Evolutionary conservation across 1,140 invertebrate genomes (phyloP).

Genomic region (Sweltsa coloradensis): DNA sequence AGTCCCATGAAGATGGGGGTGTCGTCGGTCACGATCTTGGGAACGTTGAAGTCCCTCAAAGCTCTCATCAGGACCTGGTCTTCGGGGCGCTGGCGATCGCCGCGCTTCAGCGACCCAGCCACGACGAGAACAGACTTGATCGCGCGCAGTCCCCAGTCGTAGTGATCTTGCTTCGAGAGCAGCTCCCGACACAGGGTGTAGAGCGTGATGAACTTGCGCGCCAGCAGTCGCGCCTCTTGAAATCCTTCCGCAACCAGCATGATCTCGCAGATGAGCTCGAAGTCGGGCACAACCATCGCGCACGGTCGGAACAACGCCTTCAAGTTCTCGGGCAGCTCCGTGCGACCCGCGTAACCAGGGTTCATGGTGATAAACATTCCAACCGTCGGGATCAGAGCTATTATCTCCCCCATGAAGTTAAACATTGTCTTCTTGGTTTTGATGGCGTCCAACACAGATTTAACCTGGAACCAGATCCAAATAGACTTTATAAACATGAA

Average conservation of each 20-base stretch:
- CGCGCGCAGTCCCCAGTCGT: conserved; percentile 86
- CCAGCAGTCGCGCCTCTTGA: conserved; percentile 69
- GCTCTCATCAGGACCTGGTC: conserved; percentile 75
- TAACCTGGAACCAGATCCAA: no score
- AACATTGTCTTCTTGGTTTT: conserved; percentile 66
- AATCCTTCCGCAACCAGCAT: conserved; percentile 91
- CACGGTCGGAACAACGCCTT: conserved; percentile 69
- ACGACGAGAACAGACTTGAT: conserved; percentile 89
- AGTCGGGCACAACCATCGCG: conserved; percentile 90
- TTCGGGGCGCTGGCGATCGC: conserved; percentile 53
- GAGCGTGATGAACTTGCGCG: conserved; percentile 84
- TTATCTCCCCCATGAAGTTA: conserved; percentile 72
- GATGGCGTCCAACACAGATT: conserved; percentile 72
- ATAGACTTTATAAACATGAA: no score
- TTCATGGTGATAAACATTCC: conserved; percentile 95
- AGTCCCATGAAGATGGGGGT: conserved; percentile 83
- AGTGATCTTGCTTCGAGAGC: conserved; percentile 87
- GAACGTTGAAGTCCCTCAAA: conserved; percentile 83
- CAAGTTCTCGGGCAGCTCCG: conserved; percentile 74
- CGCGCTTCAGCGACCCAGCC: conserved; percentile 66
- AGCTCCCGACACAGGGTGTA: conserved; percentile 80
- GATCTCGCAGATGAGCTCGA: conserved; percentile 87
- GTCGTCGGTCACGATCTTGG: conserved; percentile 86
- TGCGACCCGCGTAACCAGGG: conserved; percentile 77
- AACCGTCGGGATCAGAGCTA: conserved; percentile 60